Evolutionary conservation across 2,113 vertebrate species (phyloP).

Genomic region (Suricata suricatta): DNA sequence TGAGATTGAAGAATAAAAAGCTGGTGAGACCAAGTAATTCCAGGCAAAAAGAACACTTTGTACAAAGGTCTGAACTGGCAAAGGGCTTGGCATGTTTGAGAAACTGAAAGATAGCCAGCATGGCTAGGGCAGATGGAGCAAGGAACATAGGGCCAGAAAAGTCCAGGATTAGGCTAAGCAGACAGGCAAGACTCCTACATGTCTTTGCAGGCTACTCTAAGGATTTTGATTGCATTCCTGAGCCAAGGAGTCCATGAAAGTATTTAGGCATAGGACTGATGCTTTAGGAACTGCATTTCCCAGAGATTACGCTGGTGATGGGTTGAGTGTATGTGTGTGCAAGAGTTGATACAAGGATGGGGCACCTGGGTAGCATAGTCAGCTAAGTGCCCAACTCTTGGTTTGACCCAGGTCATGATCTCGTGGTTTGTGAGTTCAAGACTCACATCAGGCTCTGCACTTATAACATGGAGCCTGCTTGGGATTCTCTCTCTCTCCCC

Average conservation of each 20-base stretch:
- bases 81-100: not conserved
- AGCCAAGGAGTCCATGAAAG: not conserved
- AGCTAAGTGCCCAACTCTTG: too few species aligned
- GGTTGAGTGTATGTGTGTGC: not conserved
- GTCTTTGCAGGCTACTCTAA: not conserved
- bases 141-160: fast-evolving
- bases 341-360: not conserved
- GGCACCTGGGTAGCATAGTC: too few species aligned
- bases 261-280: not conserved
- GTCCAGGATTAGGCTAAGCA: not conserved
- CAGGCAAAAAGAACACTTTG: not conserved
- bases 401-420: too few species aligned
- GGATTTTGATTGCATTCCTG: not conserved
- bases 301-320: not conserved
- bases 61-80: not conserved
- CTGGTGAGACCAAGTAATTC: not conserved
- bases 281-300: not conserved
- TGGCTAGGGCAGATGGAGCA: not conserved
- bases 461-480: too few species aligned
- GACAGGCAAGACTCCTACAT: not conserved
- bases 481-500: too few species aligned
- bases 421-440: too few species aligned
- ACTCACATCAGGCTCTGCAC: too few species aligned
- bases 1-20: not conserved
- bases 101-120: not conserved